phyloP scores from a whole-genome alignment of 2,797 vertebrate species.

The Myripristis murdjan region DNA sequence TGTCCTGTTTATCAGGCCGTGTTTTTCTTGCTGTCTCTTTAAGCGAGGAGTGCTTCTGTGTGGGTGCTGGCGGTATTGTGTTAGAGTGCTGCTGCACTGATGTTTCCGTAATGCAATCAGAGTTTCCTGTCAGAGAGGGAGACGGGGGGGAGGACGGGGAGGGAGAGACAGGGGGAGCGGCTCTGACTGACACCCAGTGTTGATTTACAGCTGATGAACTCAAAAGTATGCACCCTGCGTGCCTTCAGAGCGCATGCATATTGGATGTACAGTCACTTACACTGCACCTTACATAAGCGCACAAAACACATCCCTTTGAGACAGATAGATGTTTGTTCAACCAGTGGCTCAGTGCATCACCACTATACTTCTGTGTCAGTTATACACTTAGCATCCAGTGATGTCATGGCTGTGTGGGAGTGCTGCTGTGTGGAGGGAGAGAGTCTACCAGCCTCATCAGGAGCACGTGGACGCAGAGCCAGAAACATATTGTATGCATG shows the following conservation, averaged over 20 bases:
- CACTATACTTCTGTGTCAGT: constrained; percentile 8
- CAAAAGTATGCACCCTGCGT: constrained; percentile 25
- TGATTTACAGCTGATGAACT: constrained; percentile 72
- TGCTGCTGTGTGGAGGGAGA: constrained; percentile 35
- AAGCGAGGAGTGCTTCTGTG: constrained; percentile 73
- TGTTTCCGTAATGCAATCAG: constrained; percentile 86
- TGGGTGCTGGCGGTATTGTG: constrained; percentile 74
- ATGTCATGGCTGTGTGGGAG: constrained; percentile 61
- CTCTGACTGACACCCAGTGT: constrained; percentile 47
- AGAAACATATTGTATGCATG: constrained; percentile 82
- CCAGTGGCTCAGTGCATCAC: constrained; percentile 24
- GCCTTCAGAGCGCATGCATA: constrained; percentile 23
- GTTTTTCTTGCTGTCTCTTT: constrained; percentile 72
- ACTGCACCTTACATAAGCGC: constrained; percentile 10
- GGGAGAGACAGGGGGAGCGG: constrained; percentile 43
- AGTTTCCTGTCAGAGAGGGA: constrained; percentile 76
- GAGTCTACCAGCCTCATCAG: constrained; percentile 1
- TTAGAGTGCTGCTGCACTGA: constrained; percentile 78
- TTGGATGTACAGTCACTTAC: constrained; percentile 27
- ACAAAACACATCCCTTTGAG: constrained; percentile 24
- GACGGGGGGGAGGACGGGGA: constrained; percentile 16
- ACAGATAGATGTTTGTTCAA: constrained; percentile 8
- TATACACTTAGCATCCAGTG: constrained; percentile 33
- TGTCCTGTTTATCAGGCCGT: background rate
- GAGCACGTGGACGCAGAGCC: constrained; percentile 55